A percentile compares a stretch with the other conserved stretches of the same genome.
phyloP scores from a whole-genome alignment of 2,113 vertebrate species.

The Colaptes auratus region DNA sequence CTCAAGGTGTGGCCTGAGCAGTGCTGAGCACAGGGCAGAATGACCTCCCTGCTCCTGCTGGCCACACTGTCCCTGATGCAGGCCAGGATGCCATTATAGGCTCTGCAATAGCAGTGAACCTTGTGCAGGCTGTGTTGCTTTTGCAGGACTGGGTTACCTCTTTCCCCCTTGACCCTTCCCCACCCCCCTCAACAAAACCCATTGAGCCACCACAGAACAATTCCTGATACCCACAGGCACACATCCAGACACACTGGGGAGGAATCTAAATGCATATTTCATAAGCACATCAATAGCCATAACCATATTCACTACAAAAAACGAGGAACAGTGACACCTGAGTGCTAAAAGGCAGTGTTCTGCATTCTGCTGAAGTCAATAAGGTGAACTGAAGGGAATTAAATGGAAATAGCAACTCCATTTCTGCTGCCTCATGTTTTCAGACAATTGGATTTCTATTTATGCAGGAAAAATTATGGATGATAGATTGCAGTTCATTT shows the following conservation, averaged over 20 bases:
- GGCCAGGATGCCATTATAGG: neutral
- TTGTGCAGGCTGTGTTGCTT: neutral
- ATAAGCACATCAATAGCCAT: neutral
- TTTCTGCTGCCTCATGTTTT: conserved; percentile 42
- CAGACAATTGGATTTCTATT: conserved; percentile 40
- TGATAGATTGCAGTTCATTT: neutral
- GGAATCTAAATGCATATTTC: neutral
- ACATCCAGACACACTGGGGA: neutral
- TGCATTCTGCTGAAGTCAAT: conserved; percentile 9
- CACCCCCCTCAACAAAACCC: rapidly evolving
- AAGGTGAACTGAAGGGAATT: conserved; percentile 22
- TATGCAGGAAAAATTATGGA: neutral
- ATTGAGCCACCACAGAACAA: neutral
- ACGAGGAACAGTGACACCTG: neutral
- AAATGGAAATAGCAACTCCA: conserved; percentile 38
- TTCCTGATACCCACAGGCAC: neutral
- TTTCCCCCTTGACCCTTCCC: neutral
- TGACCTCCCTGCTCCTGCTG: too few species aligned
- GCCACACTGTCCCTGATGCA: too few species aligned
- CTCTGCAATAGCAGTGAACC: neutral
- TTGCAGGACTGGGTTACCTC: neutral
- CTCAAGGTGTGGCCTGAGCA: too few species aligned
- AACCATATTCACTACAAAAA: conserved; percentile 8
- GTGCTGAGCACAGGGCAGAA: too few species aligned
- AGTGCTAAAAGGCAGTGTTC: conserved; percentile 8